Conservation (phyloP, 2,888 invertebrate genomes). For the Tupiocoris notatus region DNA sequence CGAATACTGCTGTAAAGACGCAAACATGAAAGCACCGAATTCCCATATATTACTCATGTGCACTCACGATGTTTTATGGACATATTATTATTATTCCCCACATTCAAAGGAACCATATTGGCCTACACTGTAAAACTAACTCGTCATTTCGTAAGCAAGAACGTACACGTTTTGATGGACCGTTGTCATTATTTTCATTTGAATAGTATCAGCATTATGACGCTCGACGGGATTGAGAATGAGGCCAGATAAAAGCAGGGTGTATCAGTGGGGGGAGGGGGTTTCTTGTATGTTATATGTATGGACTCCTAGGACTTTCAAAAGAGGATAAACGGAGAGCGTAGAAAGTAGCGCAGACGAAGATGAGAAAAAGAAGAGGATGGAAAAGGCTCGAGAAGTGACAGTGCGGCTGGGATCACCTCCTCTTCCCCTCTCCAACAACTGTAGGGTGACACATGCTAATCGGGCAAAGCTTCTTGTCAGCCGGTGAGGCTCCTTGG, state of each 20-base stretch:
- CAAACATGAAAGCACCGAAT: no score
- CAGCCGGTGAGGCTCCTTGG: constrained; percentile 19
- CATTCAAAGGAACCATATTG: no score
- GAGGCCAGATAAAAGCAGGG: background rate
- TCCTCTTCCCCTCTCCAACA: background rate
- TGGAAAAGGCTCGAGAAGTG: background rate
- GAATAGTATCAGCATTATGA: no score
- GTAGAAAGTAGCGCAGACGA: background rate
- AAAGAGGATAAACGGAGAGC: constrained; percentile 40
- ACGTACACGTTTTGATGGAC: no score
- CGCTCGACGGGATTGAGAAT: no score
- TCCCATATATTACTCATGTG: no score
- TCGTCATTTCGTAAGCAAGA: no score
- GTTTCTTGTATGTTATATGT: constrained; percentile 25
- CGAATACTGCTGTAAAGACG: no score
- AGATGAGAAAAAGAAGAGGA: background rate
- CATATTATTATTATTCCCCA: no score
- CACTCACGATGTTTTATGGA: no score
- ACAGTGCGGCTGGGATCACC: constrained; percentile 26
- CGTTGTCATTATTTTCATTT: no score
- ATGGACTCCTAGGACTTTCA: constrained; percentile 38
- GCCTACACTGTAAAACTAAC: no score
- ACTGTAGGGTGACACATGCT: constrained; percentile 31
- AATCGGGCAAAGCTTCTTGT: constrained; percentile 37
- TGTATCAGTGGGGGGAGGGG: background rate